Evolutionary conservation across 2,888 invertebrate species (phyloP).

Genomic region (Cactoblastis cactorum): DNA sequence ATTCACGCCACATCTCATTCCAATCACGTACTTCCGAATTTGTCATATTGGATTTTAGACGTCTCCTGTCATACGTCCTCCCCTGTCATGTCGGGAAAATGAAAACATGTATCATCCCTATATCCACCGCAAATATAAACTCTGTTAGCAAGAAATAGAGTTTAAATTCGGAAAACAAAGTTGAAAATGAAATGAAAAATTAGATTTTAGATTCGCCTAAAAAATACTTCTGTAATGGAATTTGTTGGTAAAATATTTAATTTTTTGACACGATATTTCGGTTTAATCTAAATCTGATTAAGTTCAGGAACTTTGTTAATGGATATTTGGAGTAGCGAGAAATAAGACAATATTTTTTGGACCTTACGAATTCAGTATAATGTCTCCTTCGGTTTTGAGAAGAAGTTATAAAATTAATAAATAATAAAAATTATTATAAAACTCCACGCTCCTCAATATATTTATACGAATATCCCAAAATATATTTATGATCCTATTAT

Average conservation of each 20-base stretch:
- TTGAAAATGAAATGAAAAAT: conserved; percentile 27
- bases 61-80: conserved; percentile 66
- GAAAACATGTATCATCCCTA: conserved; percentile 69
- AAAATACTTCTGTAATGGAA: conserved; percentile 45
- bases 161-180: conserved; percentile 24
- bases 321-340: neutral
- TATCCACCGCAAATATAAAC: conserved; percentile 31
- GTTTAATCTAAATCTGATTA: conserved; percentile 10
- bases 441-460: neutral
- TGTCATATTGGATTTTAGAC: conserved; percentile 78
- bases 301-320: conserved; percentile 1
- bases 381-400: too few species aligned
- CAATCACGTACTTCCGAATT: conserved; percentile 77
- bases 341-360: neutral
- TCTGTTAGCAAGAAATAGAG: conserved; percentile 28
- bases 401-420: too few species aligned
- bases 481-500: neutral
- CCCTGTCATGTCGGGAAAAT: conserved; percentile 71
- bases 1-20: conserved; percentile 65
- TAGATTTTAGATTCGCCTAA: conserved; percentile 34
- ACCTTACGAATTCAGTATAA: too few species aligned
- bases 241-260: conserved; percentile 29
- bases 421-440: too few species aligned
- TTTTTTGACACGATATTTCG: conserved; percentile 5
- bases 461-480: neutral